Evolutionary conservation across 2,888 invertebrate genomes (phyloP).

Genomic region (Leptinotarsa haldemani): DNA sequence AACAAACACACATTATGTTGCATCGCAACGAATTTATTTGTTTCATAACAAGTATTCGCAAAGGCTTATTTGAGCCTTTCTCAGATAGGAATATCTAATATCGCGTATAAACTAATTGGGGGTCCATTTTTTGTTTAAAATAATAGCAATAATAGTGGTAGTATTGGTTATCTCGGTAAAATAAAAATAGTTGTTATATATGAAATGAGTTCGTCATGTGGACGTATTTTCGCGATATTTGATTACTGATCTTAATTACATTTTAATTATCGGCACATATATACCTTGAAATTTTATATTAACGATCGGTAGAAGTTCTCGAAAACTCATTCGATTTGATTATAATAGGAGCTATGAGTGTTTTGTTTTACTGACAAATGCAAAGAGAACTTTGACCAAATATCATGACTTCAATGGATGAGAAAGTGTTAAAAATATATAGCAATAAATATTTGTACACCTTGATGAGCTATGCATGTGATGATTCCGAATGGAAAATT

Average conservation of each 20-base stretch:
- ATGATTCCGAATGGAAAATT: too few relatives aligned
- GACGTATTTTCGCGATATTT: neutral
- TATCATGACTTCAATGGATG: too few relatives aligned
- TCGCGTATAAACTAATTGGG: slow-evolving; percentile 21
- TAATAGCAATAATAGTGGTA: slow-evolving; percentile 2
- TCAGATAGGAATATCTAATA: slow-evolving; percentile 18
- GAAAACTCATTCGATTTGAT: too few relatives aligned
- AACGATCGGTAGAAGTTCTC: too few relatives aligned
- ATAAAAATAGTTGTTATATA: slow-evolving; percentile 19
- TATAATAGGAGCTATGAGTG: too few relatives aligned
- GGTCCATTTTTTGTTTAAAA: slow-evolving; percentile 1
- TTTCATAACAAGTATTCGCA: slow-evolving; percentile 21
- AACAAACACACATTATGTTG: neutral
- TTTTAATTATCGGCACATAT: neutral
- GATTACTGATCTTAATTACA: neutral
- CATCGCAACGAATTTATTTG: slow-evolving; percentile 4
- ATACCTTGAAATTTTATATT: too few relatives aligned
- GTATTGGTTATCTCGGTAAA: slow-evolving; percentile 2
- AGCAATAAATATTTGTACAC: too few relatives aligned
- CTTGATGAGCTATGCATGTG: too few relatives aligned
- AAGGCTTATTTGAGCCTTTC: slow-evolving; percentile 19
- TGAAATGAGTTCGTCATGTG: slow-evolving; percentile 5
- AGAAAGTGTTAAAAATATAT: too few relatives aligned
- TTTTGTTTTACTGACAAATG: neutral
- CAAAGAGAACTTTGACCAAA: too few relatives aligned